phyloP scores from a whole-genome alignment of 92 coral and sea anemone species.

The Bergia puertoricense region DNA sequence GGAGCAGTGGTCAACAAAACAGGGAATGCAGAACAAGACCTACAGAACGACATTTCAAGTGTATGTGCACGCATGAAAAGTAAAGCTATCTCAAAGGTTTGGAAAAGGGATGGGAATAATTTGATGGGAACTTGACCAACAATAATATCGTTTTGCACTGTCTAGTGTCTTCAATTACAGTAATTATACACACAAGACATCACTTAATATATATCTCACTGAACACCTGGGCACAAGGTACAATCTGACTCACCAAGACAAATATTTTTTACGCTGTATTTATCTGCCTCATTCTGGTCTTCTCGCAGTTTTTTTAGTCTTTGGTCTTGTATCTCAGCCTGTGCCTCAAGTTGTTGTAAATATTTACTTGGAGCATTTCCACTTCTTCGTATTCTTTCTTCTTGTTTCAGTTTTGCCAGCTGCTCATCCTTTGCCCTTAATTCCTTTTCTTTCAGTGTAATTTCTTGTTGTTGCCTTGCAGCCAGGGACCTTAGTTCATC shows the following conservation, averaged over 20 bases:
- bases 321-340: conserved; percentile 80
- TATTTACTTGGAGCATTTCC: conserved; percentile 61
- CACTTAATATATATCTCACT: no score
- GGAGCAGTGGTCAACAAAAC: no score
- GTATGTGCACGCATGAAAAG: no score
- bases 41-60: no score
- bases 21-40: no score
- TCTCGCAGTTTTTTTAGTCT: conserved; percentile 68
- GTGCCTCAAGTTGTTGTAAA: conserved; percentile 71
- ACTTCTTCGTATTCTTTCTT: conserved; percentile 45
- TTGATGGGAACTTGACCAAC: no score
- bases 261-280: conserved; percentile 67
- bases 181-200: no score
- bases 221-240: background rate
- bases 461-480: conserved; percentile 83
- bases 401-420: conserved; percentile 65
- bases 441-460: conserved; percentile 77
- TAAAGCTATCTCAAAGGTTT: no score
- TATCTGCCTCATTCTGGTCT: conserved; percentile 70
- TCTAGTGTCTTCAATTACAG: no score
- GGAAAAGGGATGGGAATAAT: no score
- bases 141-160: no score
- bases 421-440: conserved; percentile 80
- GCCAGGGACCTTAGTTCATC: conserved; percentile 71
- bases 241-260: conserved; percentile 67